Percentiles rank a stretch among this genome's conserved stretches.
These are phyloP conservation scores for Aricia artaxerxes DNA, from an alignment of 2,888 invertebrate genomes.

Conservation along the genomic window DNA sequence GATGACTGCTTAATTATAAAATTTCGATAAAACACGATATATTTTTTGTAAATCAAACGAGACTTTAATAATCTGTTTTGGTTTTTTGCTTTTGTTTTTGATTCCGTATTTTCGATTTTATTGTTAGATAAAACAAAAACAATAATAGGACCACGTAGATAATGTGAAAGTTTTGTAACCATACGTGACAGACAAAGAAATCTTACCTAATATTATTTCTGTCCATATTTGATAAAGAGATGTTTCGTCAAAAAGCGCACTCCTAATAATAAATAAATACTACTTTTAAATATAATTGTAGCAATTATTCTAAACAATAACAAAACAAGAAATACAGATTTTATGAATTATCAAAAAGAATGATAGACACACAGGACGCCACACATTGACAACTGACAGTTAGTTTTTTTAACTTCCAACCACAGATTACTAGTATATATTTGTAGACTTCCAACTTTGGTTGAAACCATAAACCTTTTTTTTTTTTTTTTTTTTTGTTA, in stretches of 20 bases:
- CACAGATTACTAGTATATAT: too few relatives aligned
- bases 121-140: constrained; percentile 22
- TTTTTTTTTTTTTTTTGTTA: too few relatives aligned
- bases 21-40: neutral
- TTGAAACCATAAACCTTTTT: too few relatives aligned
- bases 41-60: neutral
- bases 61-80: neutral
- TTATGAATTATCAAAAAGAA: constrained; percentile 29
- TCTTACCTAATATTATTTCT: constrained; percentile 64
- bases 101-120: neutral
- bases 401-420: neutral
- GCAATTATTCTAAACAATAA: constrained; percentile 25
- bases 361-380: constrained; percentile 30
- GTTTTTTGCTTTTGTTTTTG: neutral
- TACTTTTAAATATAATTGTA: constrained; percentile 35
- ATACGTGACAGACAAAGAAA: constrained; percentile 47
- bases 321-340: constrained; percentile 48
- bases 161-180: constrained; percentile 49
- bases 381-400: constrained; percentile 31
- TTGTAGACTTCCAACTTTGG: too few relatives aligned
- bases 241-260: constrained; percentile 37
- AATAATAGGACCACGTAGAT: constrained; percentile 31
- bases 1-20: neutral
- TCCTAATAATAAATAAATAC: constrained; percentile 46
- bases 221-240: constrained; percentile 43